These are phyloP conservation scores for Perca schrenkii DNA, from an alignment of 2,113 vertebrate species.

Conservation along the genomic window DNA sequence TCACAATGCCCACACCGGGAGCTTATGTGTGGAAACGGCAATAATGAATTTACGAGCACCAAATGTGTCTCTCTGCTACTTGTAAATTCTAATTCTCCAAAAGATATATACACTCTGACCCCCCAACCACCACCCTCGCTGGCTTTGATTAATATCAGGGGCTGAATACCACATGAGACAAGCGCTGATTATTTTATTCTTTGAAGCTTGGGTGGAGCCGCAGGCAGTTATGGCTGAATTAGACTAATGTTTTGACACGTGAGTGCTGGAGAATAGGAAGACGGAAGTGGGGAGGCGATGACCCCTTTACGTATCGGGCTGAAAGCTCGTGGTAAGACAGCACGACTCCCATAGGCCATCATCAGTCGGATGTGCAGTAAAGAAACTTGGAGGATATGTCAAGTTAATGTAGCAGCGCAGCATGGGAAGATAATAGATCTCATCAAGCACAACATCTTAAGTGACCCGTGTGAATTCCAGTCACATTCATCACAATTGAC, in stretches of 20 bases:
- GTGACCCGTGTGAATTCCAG: slow-evolving; percentile 35
- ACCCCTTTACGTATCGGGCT: slow-evolving; percentile 25
- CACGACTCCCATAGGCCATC: slow-evolving; percentile 26
- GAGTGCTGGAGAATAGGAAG: slow-evolving; percentile 20
- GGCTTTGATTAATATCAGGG: slow-evolving; percentile 49
- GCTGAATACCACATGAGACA: slow-evolving; percentile 22
- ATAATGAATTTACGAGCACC: slow-evolving; percentile 45
- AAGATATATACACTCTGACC: slow-evolving; percentile 36
- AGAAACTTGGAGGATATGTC: slow-evolving; percentile 24
- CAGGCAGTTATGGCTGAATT: slow-evolving; percentile 49
- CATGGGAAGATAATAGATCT: slow-evolving; percentile 41
- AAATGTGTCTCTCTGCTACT: slow-evolving; percentile 37
- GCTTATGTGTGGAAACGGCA: slow-evolving; percentile 18
- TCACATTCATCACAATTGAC: slow-evolving; percentile 26
- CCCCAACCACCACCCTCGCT: background rate
- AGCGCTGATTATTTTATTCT: slow-evolving; percentile 42
- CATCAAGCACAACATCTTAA: slow-evolving; percentile 5
- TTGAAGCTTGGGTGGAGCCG: slow-evolving; percentile 24
- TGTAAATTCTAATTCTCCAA: slow-evolving; percentile 43
- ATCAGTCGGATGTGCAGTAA: slow-evolving; percentile 10
- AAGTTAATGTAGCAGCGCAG: slow-evolving; percentile 47
- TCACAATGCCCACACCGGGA: slow-evolving; percentile 10
- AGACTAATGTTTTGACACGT: slow-evolving; percentile 59
- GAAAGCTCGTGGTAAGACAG: slow-evolving; percentile 37
- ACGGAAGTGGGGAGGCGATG: slow-evolving; percentile 27